Evolutionary conservation across 1,140 invertebrate genomes (phyloP).

Genomic region (Campodea augens): DNA sequence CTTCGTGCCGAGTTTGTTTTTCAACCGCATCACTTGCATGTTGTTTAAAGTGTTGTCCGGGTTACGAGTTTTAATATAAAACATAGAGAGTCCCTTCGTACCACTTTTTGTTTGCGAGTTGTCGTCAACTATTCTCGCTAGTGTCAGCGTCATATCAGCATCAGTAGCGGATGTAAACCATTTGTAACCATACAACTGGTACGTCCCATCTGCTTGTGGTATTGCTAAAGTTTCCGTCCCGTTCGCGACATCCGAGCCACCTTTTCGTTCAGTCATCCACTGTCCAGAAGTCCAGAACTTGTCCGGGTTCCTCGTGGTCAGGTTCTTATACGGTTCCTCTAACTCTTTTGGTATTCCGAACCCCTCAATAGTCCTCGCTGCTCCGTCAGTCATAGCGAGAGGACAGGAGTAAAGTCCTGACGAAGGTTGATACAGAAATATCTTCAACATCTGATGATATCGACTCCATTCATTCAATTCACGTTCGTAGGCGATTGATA

Average conservation of each 20-base stretch:
- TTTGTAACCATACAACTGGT: slow-evolving; percentile 32
- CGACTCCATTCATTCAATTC: slow-evolving; percentile 29
- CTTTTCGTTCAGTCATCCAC: slow-evolving; percentile 41
- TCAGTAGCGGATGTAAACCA: slow-evolving; percentile 43
- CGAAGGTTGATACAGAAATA: slow-evolving; percentile 31
- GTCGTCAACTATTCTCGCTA: slow-evolving; percentile 29
- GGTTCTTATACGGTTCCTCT: slow-evolving; percentile 21
- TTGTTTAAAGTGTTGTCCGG: slow-evolving; percentile 28
- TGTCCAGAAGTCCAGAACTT: slow-evolving; percentile 41
- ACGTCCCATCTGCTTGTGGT: slow-evolving; percentile 20
- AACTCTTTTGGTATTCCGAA: slow-evolving; percentile 15
- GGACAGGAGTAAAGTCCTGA: slow-evolving; percentile 37
- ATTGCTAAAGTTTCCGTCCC: slow-evolving; percentile 37
- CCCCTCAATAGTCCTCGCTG: slow-evolving; percentile 31
- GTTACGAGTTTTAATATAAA: slow-evolving; percentile 28
- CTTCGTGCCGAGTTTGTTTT: slow-evolving; percentile 35
- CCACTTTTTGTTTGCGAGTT: slow-evolving; percentile 25
- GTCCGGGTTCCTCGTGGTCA: slow-evolving; percentile 28
- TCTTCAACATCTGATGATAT: slow-evolving; percentile 34
- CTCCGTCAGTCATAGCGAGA: slow-evolving; percentile 42
- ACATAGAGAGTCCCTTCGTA: slow-evolving; percentile 31
- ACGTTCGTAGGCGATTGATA: slow-evolving; percentile 34
- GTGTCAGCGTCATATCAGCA: slow-evolving; percentile 35
- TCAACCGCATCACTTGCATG: slow-evolving; percentile 33
- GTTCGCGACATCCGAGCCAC: slow-evolving; percentile 36